phyloP scores from a whole-genome alignment of 2,797 vertebrate genomes.

The Betta splendens region DNA sequence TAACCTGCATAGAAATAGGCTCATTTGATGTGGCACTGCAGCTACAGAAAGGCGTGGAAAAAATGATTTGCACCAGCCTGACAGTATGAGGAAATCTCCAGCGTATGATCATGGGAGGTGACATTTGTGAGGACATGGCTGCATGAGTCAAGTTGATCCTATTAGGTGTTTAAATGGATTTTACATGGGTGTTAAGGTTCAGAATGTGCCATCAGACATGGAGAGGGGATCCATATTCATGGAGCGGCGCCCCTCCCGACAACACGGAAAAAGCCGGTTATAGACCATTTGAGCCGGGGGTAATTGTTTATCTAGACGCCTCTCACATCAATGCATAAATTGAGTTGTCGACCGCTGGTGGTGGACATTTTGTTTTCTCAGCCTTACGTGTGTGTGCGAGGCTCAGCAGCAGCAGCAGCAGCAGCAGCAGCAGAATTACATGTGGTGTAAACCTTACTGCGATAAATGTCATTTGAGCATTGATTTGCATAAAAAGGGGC shows the following conservation, averaged over 20 bases:
- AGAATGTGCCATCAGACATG: constrained; percentile 73
- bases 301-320: constrained; percentile 78
- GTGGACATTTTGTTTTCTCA: constrained; percentile 79
- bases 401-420: constrained; percentile 24
- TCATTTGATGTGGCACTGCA: constrained; percentile 22
- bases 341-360: constrained; percentile 66
- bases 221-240: constrained; percentile 80
- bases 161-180: constrained; percentile 83
- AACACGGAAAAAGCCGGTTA: constrained; percentile 60
- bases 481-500: constrained; percentile 74
- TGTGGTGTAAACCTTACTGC: constrained; percentile 55
- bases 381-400: constrained; percentile 17
- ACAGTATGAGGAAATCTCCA: constrained; percentile 30
- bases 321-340: constrained; percentile 70
- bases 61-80: constrained; percentile 37
- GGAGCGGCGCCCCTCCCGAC: constrained; percentile 31
- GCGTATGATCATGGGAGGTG: constrained; percentile 57
- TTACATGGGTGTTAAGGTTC: constrained; percentile 80
- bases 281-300: constrained; percentile 69
- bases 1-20: neutral
- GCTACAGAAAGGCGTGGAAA: constrained; percentile 16
- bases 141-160: constrained; percentile 78
- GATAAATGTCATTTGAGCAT: constrained; percentile 75
- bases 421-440: constrained; percentile 33
- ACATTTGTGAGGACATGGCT: constrained; percentile 63